Evolutionary conservation across 2,113 vertebrate genomes (phyloP), one percentile per base, ranked within the genome.

Genomic region (Baryphthengus martii): DNA sequence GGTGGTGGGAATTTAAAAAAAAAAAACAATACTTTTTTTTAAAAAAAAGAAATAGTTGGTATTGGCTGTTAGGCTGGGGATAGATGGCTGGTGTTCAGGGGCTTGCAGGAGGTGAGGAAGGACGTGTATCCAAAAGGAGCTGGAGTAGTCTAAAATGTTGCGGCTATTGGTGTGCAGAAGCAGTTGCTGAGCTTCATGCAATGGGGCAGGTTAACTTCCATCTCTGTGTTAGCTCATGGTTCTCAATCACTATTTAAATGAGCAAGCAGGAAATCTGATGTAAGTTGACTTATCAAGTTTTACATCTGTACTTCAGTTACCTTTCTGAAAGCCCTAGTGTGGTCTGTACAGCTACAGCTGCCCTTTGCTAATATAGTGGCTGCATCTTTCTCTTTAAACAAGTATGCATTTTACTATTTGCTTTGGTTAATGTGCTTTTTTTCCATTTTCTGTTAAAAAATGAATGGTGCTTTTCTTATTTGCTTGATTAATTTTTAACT

Each of bases 401-500:
- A 65, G 53, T 49, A 40, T n/a, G 18, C 9, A 59, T 29, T 81
- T 95, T 44, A 37, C 21, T 16, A 25, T 82, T 93, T 80, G 39
- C 70, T 92, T 90, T 72, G 17, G 40, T 66, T 87, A 52, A 86
- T 67, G 8, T 66, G 20, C n/a, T n/a, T 89, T 68, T 87, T 58
- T 81, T 47, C 65, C 7, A 44, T 82, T 72, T 92, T 94, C 65
- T 89, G 44, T 91, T 91, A 29, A 81, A 80, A 94, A 88, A 86
- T 86, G 75, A 92, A 76, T 71, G 12, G 14, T 88, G 13, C 18
- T 88, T 79, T 92, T 90, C 33, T 91, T 84, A 72, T 78, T 89
- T 77, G 37, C 40, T 63, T 77, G 72, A 80, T 90, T 95, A 63
- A 81, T 80, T 93, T 91, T 93, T 81, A 81, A 81, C 52, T 84